Conservation (phyloP, 2,888 invertebrate genomes). For the Fragum fragum region DNA sequence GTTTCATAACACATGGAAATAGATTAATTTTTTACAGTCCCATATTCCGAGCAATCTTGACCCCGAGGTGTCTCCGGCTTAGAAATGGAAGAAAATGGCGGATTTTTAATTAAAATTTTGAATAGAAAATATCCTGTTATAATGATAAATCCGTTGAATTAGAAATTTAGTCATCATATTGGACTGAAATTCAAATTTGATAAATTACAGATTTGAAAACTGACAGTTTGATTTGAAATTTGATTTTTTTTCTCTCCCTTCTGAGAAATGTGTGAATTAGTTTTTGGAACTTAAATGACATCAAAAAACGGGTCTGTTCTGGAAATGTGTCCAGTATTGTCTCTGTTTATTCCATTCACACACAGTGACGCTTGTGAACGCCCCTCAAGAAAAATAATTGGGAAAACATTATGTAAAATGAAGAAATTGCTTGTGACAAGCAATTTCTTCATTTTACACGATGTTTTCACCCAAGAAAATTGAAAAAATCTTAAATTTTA, state of each 20-base stretch:
- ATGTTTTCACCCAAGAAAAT: too few relatives aligned
- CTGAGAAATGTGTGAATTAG: slow-evolving; percentile 26
- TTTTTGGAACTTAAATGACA: background rate
- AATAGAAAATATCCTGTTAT: slow-evolving; percentile 27
- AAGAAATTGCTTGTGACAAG: too few relatives aligned
- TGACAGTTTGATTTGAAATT: slow-evolving; percentile 31
- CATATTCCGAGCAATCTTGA: background rate
- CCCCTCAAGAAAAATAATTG: too few relatives aligned
- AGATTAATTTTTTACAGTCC: background rate
- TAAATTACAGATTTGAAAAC: slow-evolving; percentile 31
- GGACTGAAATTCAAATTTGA: slow-evolving; percentile 31
- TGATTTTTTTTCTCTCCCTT: slow-evolving; percentile 18
- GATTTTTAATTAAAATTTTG: slow-evolving; percentile 30
- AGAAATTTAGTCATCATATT: slow-evolving; percentile 31
- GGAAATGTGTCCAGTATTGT: background rate
- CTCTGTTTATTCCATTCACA: too few relatives aligned
- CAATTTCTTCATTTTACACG: too few relatives aligned
- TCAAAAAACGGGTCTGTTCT: background rate
- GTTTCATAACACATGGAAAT: slow-evolving; percentile 16
- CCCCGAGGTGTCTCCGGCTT: slow-evolving; percentile 17
- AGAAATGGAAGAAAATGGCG: slow-evolving; percentile 20
- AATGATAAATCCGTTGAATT: slow-evolving; percentile 28
- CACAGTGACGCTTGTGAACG: too few relatives aligned
- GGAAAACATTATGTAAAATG: too few relatives aligned
- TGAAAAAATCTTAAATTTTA: too few relatives aligned